A percentile compares a stretch with the other conserved stretches of the same genome.
phyloP scores from a whole-genome alignment of 2,113 vertebrate species.

The Trematocara variabile region DNA sequence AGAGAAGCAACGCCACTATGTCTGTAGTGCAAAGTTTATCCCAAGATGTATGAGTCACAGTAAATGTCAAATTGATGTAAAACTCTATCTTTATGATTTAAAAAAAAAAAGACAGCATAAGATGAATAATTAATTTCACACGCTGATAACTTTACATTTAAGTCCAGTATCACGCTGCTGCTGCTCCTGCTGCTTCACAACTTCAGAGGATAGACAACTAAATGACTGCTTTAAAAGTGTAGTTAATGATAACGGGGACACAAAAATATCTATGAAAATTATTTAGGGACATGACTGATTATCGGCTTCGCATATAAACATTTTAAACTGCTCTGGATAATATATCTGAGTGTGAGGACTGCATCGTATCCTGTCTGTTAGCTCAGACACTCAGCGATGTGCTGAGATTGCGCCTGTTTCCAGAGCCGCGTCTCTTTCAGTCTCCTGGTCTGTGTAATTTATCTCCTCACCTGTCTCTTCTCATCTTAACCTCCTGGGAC shows the following conservation, averaged over 20 bases:
- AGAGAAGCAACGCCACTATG: background rate
- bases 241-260: background rate
- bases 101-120: background rate
- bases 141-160: background rate
- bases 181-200: background rate
- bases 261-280: background rate
- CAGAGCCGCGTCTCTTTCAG: background rate
- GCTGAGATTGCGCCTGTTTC: background rate
- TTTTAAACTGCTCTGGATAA: background rate
- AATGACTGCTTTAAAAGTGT: background rate
- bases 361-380: background rate
- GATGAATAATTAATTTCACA: background rate
- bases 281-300: too few relatives aligned
- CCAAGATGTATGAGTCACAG: background rate
- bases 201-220: background rate
- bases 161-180: background rate
- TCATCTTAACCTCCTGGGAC: background rate
- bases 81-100: background rate
- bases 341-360: background rate
- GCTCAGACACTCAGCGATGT: background rate
- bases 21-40: background rate
- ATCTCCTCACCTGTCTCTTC: background rate
- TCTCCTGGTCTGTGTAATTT: background rate
- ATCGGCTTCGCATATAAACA: rapidly evolving
- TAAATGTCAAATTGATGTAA: background rate